Base-by-base conservation (phyloP, 1,140 invertebrate genomes). In the Planococcus citri region DNA sequence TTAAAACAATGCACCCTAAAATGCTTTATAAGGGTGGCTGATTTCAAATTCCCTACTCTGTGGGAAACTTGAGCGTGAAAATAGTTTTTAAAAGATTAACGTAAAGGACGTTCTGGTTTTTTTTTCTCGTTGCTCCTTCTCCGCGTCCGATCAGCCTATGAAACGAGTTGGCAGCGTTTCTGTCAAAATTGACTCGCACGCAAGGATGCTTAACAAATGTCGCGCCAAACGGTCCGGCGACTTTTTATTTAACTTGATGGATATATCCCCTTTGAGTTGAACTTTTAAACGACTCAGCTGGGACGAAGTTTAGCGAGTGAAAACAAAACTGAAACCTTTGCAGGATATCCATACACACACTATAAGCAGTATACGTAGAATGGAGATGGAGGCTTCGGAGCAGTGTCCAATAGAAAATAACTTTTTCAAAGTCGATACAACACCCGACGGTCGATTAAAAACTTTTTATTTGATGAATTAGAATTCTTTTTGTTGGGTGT, bases 221-320 rank as follows among this genome's bases (percentile, higher is more conserved):
- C 60, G 60, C 60, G 60, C 60, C 60, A 25, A 64, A 64, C 60
- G 60, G 60, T 64, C 60, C 60, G 60, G 60, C 60, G 60, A 64
- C 60, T 64, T 64, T 64, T 64, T 64, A 64, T 64, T 64, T 64
- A 64, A 64, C 60, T 64, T 64, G 60, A 64, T 64, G 60, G 60
- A 64, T 64, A 64, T 64, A 64, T 64, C 60, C 60, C 60, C 60
- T 64, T 64, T 64, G 25, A 20, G 25, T 64, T 64, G 22, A 64
- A 64, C 60, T 64, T 64, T 64, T 64, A 64, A 64, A 64, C 60
- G 60, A 64, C 60, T 64, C 60, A 64, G 25, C 60, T 64, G 60
- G 60, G 60, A 64, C 60, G 25, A 64, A 64, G 60, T 64, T 64
- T 64, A 64, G n/a, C 57, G 57, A 60, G 25, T 25, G 60, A 51